Percentiles rank a stretch among this genome's conserved stretches.
Conservation (phyloP, 2,888 invertebrate genomes). For the Cenopis cana region DNA sequence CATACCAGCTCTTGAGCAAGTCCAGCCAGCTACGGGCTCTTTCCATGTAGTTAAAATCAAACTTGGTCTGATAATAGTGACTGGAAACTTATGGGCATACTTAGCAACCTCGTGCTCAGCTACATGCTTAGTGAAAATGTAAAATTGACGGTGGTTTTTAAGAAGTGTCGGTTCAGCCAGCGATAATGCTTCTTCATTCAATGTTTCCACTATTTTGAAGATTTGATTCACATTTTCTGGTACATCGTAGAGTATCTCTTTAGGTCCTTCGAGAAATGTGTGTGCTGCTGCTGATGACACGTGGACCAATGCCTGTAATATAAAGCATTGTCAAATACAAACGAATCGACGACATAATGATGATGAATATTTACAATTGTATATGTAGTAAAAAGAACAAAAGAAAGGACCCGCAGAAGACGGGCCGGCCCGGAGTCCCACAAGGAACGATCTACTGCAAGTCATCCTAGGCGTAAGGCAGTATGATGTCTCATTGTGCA, state of each 20-base stretch:
- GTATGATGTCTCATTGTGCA: too few relatives aligned
- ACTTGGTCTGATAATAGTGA: slow-evolving; percentile 96
- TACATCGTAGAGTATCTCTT: slow-evolving; percentile 92
- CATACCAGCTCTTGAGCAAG: slow-evolving; percentile 97
- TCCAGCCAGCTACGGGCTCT: slow-evolving; percentile 96
- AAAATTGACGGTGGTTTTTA: slow-evolving; percentile 95
- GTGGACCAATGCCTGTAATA: slow-evolving; percentile 90
- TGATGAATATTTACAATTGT: background rate
- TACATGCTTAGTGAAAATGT: slow-evolving; percentile 97
- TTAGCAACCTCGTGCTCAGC: slow-evolving; percentile 95
- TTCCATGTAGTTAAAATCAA: slow-evolving; percentile 95
- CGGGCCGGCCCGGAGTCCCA: too few relatives aligned
- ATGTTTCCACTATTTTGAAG: slow-evolving; percentile 86
- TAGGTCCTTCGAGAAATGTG: slow-evolving; percentile 89
- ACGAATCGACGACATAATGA: too few relatives aligned
- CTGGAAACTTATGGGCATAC: slow-evolving; percentile 88
- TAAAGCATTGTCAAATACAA: background rate
- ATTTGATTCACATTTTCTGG: slow-evolving; percentile 89
- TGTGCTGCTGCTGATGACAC: slow-evolving; percentile 98
- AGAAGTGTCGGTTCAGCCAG: slow-evolving; percentile 88
- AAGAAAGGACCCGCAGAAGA: too few relatives aligned
- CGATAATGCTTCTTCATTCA: slow-evolving; percentile 87
- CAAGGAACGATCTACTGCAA: too few relatives aligned
- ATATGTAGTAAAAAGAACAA: too few relatives aligned
- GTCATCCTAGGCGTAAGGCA: too few relatives aligned